Percentiles rank a stretch among this genome's conserved stretches.
These are phyloP conservation scores for Reinhardtius hippoglossoides DNA, from an alignment of 2,113 vertebrate species.

Conservation along the genomic window DNA sequence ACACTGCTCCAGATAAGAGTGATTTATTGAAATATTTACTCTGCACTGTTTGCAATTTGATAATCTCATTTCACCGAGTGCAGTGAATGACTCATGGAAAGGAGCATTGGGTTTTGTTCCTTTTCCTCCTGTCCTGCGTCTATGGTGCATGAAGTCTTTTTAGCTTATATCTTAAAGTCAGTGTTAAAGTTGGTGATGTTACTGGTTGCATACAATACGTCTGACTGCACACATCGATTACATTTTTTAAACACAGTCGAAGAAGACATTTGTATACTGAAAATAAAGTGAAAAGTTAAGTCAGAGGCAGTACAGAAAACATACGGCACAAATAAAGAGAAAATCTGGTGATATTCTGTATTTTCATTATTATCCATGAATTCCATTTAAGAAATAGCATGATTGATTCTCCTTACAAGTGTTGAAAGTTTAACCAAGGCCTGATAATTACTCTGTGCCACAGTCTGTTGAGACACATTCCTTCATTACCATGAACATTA, in stretches of 20 bases:
- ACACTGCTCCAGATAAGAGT: slow-evolving; percentile 34
- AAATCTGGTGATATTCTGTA: background rate
- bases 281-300: background rate
- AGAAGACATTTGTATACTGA: background rate
- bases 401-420: background rate
- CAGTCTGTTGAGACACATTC: no score
- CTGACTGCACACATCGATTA: background rate
- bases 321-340: no score
- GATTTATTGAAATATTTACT: slow-evolving; percentile 61
- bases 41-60: slow-evolving; percentile 55
- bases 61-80: slow-evolving; percentile 36
- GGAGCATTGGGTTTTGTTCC: slow-evolving; percentile 10
- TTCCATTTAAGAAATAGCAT: background rate
- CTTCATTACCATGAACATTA: no score
- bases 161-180: background rate
- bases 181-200: background rate
- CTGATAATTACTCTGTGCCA: background rate
- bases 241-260: background rate
- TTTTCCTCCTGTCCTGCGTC: background rate
- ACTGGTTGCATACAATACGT: no score
- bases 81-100: slow-evolving; percentile 23
- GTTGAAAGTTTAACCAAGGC: background rate
- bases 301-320: no score
- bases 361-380: background rate
- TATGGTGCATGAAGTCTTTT: background rate